Evolutionary conservation across 2,888 invertebrate species (phyloP).

Genomic region (Synanthedon myopaeformis): DNA sequence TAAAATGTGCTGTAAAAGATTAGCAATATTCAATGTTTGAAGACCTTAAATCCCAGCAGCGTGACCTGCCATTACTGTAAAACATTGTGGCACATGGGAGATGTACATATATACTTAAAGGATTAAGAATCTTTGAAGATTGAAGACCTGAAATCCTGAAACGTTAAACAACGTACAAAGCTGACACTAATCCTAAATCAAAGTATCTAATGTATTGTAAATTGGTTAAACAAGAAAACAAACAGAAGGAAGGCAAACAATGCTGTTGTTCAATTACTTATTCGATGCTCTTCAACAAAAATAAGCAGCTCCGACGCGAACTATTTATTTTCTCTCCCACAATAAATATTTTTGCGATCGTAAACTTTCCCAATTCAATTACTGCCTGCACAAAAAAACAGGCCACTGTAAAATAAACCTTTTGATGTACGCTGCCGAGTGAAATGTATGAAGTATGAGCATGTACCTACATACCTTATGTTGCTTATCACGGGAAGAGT

Average conservation of each 20-base stretch:
- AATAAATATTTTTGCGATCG: slow-evolving; percentile 38
- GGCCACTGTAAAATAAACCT: slow-evolving; percentile 45
- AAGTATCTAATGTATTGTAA: neutral
- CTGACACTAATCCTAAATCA: no score
- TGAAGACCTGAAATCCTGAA: no score
- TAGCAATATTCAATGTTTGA: no score
- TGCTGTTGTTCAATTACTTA: neutral
- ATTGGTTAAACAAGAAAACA: neutral
- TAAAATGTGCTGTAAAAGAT: no score
- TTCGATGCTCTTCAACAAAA: neutral
- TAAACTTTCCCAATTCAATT: slow-evolving; percentile 52
- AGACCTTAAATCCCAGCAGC: no score
- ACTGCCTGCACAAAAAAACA: slow-evolving; percentile 32
- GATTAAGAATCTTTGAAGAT: no score
- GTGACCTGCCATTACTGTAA: no score
- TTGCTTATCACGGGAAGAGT: no score
- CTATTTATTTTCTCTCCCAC: slow-evolving; percentile 30
- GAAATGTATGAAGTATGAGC: neutral
- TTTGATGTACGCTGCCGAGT: slow-evolving; percentile 14
- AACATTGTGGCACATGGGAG: no score
- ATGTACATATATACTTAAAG: no score
- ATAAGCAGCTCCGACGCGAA: slow-evolving; percentile 2
- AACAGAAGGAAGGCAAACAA: neutral
- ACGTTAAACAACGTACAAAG: no score
- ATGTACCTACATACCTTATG: no score